These are phyloP conservation scores for Bubo bubo DNA, from an alignment of 2,113 vertebrate species.

Conservation along the genomic window DNA sequence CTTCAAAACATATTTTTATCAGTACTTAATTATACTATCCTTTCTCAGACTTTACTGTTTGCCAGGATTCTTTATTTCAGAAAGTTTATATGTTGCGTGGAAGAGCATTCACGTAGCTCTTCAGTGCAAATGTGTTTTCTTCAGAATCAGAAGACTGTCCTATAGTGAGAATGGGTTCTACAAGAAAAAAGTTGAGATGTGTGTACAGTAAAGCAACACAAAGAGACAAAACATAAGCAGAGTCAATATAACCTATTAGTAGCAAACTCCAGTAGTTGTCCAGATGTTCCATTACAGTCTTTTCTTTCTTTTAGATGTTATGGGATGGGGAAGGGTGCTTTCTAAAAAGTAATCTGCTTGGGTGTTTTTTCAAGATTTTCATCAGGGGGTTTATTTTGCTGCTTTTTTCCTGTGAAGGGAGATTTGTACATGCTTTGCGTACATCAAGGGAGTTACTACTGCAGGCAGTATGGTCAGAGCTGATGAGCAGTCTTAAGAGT, in stretches of 20 bases:
- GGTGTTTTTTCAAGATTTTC: not conserved
- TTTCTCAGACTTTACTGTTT: not conserved
- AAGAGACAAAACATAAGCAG: not conserved
- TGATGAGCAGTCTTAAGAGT: not conserved
- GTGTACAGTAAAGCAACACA: not conserved
- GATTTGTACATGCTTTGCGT: not conserved
- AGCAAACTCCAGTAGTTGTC: not conserved
- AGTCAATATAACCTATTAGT: not conserved
- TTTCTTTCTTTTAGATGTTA: not conserved
- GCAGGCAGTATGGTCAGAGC: not conserved
- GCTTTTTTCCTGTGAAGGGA: not conserved
- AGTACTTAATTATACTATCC: not conserved
- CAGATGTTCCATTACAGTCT: not conserved
- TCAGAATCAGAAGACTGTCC: not conserved
- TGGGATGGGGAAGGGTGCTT: rapidly evolving
- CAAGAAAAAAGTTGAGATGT: too few species aligned
- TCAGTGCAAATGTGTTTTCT: not conserved
- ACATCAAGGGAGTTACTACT: not conserved
- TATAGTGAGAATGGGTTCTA: not conserved
- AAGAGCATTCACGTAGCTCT: not conserved
- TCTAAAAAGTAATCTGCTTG: not conserved
- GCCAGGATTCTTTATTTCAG: not conserved
- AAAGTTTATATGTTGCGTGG: rapidly evolving
- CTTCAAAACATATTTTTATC: not conserved
- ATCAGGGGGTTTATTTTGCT: not conserved